These are phyloP conservation scores for Yponomeuta malinellus DNA, from an alignment of 2,888 invertebrate genomes.

Conservation along the genomic window DNA sequence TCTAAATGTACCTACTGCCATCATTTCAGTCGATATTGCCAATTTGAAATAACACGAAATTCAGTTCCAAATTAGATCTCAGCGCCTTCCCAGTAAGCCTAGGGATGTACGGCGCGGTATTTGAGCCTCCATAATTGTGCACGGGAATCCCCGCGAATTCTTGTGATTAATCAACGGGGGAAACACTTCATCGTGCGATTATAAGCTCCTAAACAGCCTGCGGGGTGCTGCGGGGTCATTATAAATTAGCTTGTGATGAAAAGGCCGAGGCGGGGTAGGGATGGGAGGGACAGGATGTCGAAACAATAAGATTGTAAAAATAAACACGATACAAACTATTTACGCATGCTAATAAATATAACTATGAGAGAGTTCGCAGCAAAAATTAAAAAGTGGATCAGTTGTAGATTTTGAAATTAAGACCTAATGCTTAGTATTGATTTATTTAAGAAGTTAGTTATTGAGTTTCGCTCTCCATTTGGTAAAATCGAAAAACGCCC, in stretches of 20 bases:
- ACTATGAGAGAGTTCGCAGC: too few relatives aligned
- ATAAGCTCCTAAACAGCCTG: slow-evolving; percentile 66
- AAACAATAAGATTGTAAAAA: background rate
- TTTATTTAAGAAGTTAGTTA: too few relatives aligned
- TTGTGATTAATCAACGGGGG: slow-evolving; percentile 62
- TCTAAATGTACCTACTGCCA: background rate
- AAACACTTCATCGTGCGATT: slow-evolving; percentile 69
- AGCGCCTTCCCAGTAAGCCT: slow-evolving; percentile 12
- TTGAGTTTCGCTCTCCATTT: too few relatives aligned
- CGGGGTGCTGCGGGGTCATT: slow-evolving; percentile 57
- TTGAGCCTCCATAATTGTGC: slow-evolving; percentile 34
- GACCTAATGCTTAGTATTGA: too few relatives aligned
- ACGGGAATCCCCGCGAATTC: slow-evolving; percentile 32
- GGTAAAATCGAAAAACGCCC: too few relatives aligned
- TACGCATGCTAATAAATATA: too few relatives aligned
- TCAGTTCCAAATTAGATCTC: background rate
- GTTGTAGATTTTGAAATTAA: too few relatives aligned
- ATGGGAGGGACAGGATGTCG: slow-evolving; percentile 23
- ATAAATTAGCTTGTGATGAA: slow-evolving; percentile 71
- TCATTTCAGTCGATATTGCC: background rate
- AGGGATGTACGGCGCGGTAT: slow-evolving; percentile 24
- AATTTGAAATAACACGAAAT: background rate
- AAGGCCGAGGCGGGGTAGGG: slow-evolving; percentile 37
- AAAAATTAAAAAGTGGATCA: too few relatives aligned
- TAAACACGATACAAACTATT: background rate